Evolutionary conservation across 92 coral and sea anemone genomes (phyloP).

Genomic region (Palythoa heliodiscus): DNA sequence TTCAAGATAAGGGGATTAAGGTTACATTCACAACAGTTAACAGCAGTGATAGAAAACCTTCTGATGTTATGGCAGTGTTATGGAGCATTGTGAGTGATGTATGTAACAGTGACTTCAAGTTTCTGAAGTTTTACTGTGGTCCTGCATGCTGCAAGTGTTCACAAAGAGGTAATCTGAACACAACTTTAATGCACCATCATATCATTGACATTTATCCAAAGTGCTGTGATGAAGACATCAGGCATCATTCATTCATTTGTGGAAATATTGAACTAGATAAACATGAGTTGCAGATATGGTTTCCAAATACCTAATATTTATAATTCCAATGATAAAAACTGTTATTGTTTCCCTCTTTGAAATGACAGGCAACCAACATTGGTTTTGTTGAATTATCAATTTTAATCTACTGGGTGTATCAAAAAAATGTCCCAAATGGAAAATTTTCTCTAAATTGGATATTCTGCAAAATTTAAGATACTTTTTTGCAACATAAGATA

Average conservation of each 20-base stretch:
- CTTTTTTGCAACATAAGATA: no score
- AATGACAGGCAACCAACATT: no score
- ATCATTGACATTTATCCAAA: not conserved
- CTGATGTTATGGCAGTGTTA: conserved; percentile 17
- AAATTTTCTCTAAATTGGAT: no score
- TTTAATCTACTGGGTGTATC: no score
- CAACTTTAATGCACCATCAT: not conserved
- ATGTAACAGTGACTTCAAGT: conserved; percentile 34
- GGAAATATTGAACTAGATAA: not conserved
- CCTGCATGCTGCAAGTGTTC: conserved; percentile 25
- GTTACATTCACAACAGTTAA: not conserved
- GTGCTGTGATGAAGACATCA: not conserved
- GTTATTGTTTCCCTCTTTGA: no score
- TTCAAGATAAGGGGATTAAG: conserved; percentile 4
- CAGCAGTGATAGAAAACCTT: not conserved
- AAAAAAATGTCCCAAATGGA: no score
- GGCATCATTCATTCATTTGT: not conserved
- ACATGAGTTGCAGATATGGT: not conserved
- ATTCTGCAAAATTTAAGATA: no score
- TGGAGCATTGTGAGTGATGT: conserved; percentile 32
- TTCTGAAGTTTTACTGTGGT: conserved; percentile 32
- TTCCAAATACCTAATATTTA: not conserved
- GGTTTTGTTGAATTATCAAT: no score
- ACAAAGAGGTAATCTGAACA: not conserved
- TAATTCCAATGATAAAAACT: no score